These are phyloP conservation scores for Amphipyra berbera DNA, from an alignment of 2,888 invertebrate genomes.

Conservation along the genomic window DNA sequence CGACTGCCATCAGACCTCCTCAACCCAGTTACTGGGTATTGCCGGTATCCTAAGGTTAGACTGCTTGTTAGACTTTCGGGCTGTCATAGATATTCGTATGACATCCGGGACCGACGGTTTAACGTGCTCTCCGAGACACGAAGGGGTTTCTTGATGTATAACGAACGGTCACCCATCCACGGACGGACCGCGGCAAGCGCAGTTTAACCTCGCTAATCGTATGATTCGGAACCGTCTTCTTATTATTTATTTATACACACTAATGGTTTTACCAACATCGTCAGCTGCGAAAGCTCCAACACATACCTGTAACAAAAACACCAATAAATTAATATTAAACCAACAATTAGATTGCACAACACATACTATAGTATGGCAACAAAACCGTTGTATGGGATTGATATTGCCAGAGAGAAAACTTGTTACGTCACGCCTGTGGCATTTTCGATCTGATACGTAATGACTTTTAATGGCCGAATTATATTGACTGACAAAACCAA, in stretches of 20 bases:
- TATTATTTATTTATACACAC: neutral
- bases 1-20: too few relatives aligned
- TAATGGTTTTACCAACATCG: slow-evolving; percentile 20
- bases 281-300: slow-evolving; percentile 9
- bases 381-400: slow-evolving; percentile 22
- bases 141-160: too few relatives aligned
- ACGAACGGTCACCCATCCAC: too few relatives aligned
- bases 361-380: slow-evolving; percentile 37
- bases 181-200: too few relatives aligned
- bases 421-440: slow-evolving; percentile 43
- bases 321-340: slow-evolving; percentile 45
- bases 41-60: too few relatives aligned
- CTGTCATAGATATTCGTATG: too few relatives aligned
- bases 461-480: slow-evolving; percentile 49
- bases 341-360: slow-evolving; percentile 48
- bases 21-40: too few relatives aligned
- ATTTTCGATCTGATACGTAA: slow-evolving; percentile 56
- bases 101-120: too few relatives aligned
- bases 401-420: slow-evolving; percentile 49
- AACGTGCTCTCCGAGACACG: too few relatives aligned
- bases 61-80: too few relatives aligned
- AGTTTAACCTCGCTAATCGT: too few relatives aligned
- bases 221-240: too few relatives aligned
- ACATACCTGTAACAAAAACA: slow-evolving; percentile 58
- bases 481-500: slow-evolving; percentile 43